Evolutionary conservation across 2,888 invertebrate genomes (phyloP).

Genomic region (Scaptomyza parva): DNA sequence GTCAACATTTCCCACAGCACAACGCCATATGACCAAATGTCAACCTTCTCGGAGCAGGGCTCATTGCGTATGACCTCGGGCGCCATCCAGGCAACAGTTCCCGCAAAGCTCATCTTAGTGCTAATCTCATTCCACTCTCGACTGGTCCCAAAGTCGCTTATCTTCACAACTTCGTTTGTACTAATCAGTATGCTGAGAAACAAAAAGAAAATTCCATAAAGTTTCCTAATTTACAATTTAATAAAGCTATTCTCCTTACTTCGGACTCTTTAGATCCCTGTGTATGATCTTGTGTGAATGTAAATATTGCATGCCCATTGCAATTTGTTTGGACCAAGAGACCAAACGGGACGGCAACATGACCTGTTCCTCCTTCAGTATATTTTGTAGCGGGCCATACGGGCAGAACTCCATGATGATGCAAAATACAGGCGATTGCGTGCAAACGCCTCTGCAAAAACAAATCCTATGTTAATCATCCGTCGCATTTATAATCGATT

Average conservation of each 20-base stretch:
- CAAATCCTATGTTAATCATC: background rate
- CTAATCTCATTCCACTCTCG: constrained; percentile 97
- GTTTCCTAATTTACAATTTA: background rate
- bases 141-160: constrained; percentile 99
- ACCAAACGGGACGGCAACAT: constrained; percentile 94
- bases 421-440: constrained; percentile 95
- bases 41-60: constrained; percentile 98
- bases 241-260: constrained; percentile 88
- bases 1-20: constrained; percentile 99
- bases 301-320: constrained; percentile 97
- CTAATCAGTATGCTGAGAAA: constrained; percentile 91
- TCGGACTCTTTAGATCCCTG: constrained; percentile 99
- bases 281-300: constrained; percentile 99
- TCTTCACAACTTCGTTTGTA: constrained; percentile 93
- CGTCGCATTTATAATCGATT: background rate
- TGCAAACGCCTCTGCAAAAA: constrained; percentile 93
- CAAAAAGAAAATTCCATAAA: background rate
- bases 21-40: constrained; percentile 99
- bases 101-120: constrained; percentile 98
- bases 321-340: constrained; percentile 98
- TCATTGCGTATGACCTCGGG: constrained; percentile 99
- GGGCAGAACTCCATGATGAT: constrained; percentile 99
- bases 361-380: constrained; percentile 92
- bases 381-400: constrained; percentile 96
- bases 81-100: constrained; percentile 99